Base-by-base conservation (phyloP, 2,113 vertebrate genomes). In the Fukomys damarensis region DNA sequence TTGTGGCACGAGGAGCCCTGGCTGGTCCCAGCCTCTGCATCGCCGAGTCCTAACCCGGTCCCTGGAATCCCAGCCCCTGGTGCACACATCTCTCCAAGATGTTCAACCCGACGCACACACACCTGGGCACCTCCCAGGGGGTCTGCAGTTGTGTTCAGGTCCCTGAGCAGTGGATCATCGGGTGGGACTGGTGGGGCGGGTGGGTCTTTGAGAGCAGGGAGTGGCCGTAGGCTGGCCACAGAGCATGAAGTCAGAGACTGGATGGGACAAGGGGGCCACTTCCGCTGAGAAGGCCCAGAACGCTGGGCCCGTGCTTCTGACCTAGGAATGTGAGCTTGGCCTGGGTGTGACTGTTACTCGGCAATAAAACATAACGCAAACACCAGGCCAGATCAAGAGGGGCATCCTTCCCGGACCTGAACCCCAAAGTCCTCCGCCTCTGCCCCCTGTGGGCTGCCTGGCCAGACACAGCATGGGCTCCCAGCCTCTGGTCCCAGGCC, bases 81-180 rank as follows among this genome's bases (percentile, higher is more conserved):
- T 2, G 28, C 6, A 24, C 68, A 61, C 7, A 14, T 52, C 16
- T 52, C 16, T 52, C 10, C 72, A 28, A 49, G 74, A 9, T 30
- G 24, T 4, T 32, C 58, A 35, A 30, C 16, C 20, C 56, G n/a
- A 70, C n/a, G 38, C 72, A 17, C 19, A 1, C 68, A 72, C 10
- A 11, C 24, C 3, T 4, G 38, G 24, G 49, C 41, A 24, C 35
- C 0, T 26, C 24, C 1, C 5, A 26, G 52, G 14, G 49, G 12
- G 7, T 11, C 19, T 38, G 52, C 24, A 16, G 26, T 26, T 65
- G 63, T 68, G 35, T 56, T 49, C 5, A 9, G 46, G 46, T 49
- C 46, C 46, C 5, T 9, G 9, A 9, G 46, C 46, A 49, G 46
- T 49, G 46, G 46, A 49, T 49, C 46, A 49, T 49, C 9, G 46